Conservation (phyloP, 2,797 vertebrate genomes). For the Pantherophis alleghaniensis region DNA sequence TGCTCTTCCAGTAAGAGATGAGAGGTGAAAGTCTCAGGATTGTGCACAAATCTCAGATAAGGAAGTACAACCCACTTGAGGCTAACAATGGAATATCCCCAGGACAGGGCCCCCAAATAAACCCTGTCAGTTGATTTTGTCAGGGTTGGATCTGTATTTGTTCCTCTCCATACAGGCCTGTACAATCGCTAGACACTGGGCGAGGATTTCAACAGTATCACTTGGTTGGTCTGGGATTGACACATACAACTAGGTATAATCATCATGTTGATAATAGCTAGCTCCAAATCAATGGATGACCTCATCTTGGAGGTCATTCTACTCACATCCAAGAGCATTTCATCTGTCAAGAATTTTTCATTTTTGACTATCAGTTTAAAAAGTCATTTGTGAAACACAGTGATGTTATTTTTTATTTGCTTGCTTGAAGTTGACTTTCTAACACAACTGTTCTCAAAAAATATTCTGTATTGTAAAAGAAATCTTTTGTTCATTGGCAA, state of each 20-base stretch:
- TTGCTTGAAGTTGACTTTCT: constrained; percentile 17
- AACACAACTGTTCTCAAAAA: constrained; percentile 23
- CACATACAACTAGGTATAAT: background rate
- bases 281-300: background rate
- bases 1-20: background rate
- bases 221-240: background rate
- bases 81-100: background rate
- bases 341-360: background rate
- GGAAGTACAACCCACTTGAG: background rate
- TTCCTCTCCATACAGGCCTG: background rate
- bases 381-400: constrained; percentile 11
- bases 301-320: background rate
- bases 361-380: background rate
- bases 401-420: constrained; percentile 22
- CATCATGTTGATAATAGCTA: background rate
- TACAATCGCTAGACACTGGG: background rate
- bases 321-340: background rate
- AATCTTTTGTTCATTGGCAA: constrained; percentile 12
- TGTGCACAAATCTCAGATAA: background rate
- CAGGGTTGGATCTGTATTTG: background rate
- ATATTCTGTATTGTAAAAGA: background rate
- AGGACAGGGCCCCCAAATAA: background rate
- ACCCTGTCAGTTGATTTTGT: background rate
- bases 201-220: background rate
- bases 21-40: background rate